Evolutionary conservation across 2,888 invertebrate genomes (phyloP).

Genomic region (Neoscelio sp.): DNA sequence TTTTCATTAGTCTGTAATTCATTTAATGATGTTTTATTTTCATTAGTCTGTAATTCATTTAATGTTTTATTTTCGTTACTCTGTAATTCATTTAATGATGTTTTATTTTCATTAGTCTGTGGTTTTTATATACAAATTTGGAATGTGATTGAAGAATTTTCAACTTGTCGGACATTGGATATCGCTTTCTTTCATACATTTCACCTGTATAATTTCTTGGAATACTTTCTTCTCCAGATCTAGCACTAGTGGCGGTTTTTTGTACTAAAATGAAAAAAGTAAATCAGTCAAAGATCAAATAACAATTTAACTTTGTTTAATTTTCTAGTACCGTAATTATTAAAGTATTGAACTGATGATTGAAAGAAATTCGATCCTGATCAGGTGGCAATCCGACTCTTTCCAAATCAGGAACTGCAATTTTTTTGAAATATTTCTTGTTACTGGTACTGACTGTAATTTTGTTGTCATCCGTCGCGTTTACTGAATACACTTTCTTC

Average conservation of each 20-base stretch:
- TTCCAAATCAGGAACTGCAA: constrained; percentile 88
- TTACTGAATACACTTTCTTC: constrained; percentile 88
- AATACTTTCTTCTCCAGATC: constrained; percentile 87
- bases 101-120: no score
- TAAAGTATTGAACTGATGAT: constrained; percentile 90
- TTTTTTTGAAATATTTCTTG: constrained; percentile 92
- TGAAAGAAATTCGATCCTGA: constrained; percentile 87
- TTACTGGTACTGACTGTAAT: constrained; percentile 90
- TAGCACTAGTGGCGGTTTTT: constrained; percentile 88
- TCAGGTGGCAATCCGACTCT: constrained; percentile 86
- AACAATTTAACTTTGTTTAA: neutral
- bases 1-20: no score
- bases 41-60: no score
- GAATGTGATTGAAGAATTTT: no score
- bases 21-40: no score
- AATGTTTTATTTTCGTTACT: no score
- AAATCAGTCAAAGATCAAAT: constrained; percentile 11
- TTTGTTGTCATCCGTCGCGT: constrained; percentile 86
- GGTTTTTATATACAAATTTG: no score
- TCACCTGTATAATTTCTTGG: constrained; percentile 76
- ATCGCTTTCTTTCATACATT: constrained; percentile 77
- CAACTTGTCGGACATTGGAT: constrained; percentile 80
- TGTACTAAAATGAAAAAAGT: constrained; percentile 37
- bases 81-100: no score
- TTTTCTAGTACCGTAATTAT: constrained; percentile 90